phyloP scores from a whole-genome alignment of 2,888 invertebrate genomes.

The Nomada lathburiana region DNA sequence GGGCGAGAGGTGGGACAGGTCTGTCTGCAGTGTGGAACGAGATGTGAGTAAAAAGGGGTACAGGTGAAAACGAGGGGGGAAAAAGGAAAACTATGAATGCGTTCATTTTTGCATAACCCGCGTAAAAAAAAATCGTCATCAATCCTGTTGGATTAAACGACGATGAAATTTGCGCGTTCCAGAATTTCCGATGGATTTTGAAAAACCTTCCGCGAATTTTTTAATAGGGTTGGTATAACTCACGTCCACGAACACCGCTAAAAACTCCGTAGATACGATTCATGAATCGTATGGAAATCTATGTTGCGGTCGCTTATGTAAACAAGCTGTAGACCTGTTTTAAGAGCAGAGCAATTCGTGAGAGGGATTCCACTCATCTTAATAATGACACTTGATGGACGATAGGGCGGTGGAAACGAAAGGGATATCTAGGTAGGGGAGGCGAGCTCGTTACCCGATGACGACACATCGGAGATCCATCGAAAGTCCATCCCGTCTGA shows the following conservation, averaged over 20 bases:
- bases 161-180: slow-evolving; percentile 19
- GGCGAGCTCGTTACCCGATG: slow-evolving; percentile 51
- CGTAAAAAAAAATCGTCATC: slow-evolving; percentile 32
- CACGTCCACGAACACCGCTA: too few species aligned
- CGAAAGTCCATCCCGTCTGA: slow-evolving; percentile 59
- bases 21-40: slow-evolving; percentile 18
- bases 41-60: slow-evolving; percentile 13
- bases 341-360: neutral
- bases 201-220: too few species aligned
- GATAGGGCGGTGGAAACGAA: slow-evolving; percentile 9
- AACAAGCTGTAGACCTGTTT: too few species aligned
- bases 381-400: slow-evolving; percentile 45
- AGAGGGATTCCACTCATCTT: slow-evolving; percentile 37
- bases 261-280: too few species aligned
- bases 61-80: neutral
- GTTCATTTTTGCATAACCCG: slow-evolving; percentile 18
- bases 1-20: slow-evolving; percentile 32
- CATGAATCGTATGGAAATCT: too few species aligned
- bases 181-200: too few species aligned
- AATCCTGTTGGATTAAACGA: slow-evolving; percentile 29
- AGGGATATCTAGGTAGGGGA: slow-evolving; percentile 6
- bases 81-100: slow-evolving; percentile 4
- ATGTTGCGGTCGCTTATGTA: too few species aligned
- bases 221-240: too few species aligned
- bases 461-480: slow-evolving; percentile 60